Evolutionary conservation across 2,888 invertebrate genomes (phyloP), one percentile per base, ranked within the genome.

Genomic region (Eubasilissa splendida): DNA sequence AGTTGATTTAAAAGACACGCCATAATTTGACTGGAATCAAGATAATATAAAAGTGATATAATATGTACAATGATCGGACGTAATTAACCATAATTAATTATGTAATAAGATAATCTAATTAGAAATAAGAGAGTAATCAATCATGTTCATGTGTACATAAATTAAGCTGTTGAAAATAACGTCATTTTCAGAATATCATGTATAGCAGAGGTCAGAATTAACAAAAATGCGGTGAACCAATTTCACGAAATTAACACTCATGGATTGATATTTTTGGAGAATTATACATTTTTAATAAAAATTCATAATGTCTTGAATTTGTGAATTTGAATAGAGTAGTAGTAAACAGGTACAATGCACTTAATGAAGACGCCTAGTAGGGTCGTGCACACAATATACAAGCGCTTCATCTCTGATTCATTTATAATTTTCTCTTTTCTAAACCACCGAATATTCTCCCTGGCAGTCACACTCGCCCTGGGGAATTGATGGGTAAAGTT

Each of bases 401-500:
- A 63, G 11, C 31, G 63, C 33, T 22, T 63, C 33, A 33, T 33
- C 33, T 33, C 12, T 63, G 33, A 42, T 42, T 63, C 63, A 63
- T 22, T 11, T 52, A 70, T 54, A 11, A 22, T 70, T 70, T 73
- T 54, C 74, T 60, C 54, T 73, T 74, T 63, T 79, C 33, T 65
- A 70, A 50, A 70, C 52, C 52, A 54, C 22, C 11, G n/a, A 53
- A 70, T 14, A 70, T 53, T 70, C 54, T 70, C 22, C 31, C 68
- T 65, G 53, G 52, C 54, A 56, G 74, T 68, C 79, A 63, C 63
- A 53, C 58, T 73, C 65, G 74, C 74, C 77, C 74, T 56, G 54
- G 74, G 53, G 78, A 78, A 80, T 82, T 82, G 80, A 82, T 82
- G 82, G 80, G 73, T 65, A 80, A 82, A 82, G 82, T 82, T 82